phyloP scores from a whole-genome alignment of 1,140 invertebrate genomes.

The Drosophila ambigua region DNA sequence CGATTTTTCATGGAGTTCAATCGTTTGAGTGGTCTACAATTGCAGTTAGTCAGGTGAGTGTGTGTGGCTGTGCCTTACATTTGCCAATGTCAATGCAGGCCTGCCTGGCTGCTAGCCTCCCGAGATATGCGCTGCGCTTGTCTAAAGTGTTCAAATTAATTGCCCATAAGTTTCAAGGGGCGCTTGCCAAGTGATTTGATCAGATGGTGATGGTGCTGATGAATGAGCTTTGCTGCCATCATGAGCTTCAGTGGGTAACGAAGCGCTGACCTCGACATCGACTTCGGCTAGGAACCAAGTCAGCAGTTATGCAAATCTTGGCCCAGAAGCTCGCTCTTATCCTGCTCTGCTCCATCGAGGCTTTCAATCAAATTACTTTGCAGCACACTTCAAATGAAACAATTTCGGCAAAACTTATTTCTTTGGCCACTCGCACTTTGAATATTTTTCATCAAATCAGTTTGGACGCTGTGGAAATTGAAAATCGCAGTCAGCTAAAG shows the following conservation, averaged over 20 bases:
- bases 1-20: slow-evolving; percentile 99
- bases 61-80: slow-evolving; percentile 26
- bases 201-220: slow-evolving; percentile 42
- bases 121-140: slow-evolving; percentile 31
- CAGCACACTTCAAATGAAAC: slow-evolving; percentile 36
- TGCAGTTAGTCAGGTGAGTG: slow-evolving; percentile 93
- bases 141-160: slow-evolving; percentile 72
- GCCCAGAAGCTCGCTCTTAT: slow-evolving; percentile 16
- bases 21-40: slow-evolving; percentile 91
- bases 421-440: slow-evolving; percentile 45
- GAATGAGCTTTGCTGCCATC: slow-evolving; percentile 26
- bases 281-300: slow-evolving; percentile 26
- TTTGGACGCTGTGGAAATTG: neutral
- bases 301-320: slow-evolving; percentile 72
- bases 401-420: slow-evolving; percentile 58
- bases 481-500: neutral
- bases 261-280: slow-evolving; percentile 43
- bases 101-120: slow-evolving; percentile 4
- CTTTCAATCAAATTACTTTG: slow-evolving; percentile 80
- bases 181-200: slow-evolving; percentile 23
- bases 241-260: slow-evolving; percentile 47
- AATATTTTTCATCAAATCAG: slow-evolving; percentile 30
- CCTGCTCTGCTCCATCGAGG: slow-evolving; percentile 25
- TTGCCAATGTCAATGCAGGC: slow-evolving; percentile 56
- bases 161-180: slow-evolving; percentile 43